Conservation (phyloP, 2,113 vertebrate genomes). For the Nothobranchius kuhntae region DNA sequence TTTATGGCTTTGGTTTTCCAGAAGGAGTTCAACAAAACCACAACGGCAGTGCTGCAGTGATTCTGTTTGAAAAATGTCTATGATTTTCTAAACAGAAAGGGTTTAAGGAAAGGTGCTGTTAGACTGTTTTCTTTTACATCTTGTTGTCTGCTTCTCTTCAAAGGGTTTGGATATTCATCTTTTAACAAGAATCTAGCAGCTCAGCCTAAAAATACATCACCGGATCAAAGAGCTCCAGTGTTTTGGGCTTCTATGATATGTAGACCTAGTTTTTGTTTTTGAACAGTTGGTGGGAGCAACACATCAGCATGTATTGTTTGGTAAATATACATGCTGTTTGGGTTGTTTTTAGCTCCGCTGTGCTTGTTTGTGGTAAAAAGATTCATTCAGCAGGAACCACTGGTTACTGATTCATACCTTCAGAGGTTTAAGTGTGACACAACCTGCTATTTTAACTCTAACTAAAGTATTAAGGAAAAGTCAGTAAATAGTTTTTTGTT, state of each 20-base stretch:
- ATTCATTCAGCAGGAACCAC: not conserved
- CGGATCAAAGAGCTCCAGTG: slow-evolving; percentile 50
- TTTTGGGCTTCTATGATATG: slow-evolving; percentile 28
- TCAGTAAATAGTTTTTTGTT: not conserved
- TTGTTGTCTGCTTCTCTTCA: slow-evolving; percentile 53
- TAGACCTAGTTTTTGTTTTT: slow-evolving; percentile 24
- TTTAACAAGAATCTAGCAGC: slow-evolving; percentile 31
- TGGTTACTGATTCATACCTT: not conserved
- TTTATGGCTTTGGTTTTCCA: slow-evolving; percentile 22
- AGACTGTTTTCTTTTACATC: slow-evolving; percentile 25
- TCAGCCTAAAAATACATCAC: slow-evolving; percentile 20
- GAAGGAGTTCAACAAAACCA: slow-evolving; percentile 15
- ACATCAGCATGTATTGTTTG: slow-evolving; percentile 28
- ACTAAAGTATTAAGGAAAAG: slow-evolving; percentile 3
- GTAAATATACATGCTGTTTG: slow-evolving; percentile 2
- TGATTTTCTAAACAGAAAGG: slow-evolving; percentile 14
- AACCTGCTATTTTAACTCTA: slow-evolving; percentile 17
- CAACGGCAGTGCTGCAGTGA: not conserved
- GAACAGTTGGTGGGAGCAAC: slow-evolving; percentile 27
- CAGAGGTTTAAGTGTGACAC: slow-evolving; percentile 13
- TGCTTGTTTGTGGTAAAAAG: slow-evolving; percentile 11
- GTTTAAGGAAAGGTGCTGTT: slow-evolving; percentile 1
- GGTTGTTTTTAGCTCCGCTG: slow-evolving; percentile 12
- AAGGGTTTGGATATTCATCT: slow-evolving; percentile 26
- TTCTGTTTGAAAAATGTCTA: not conserved